phyloP scores from a whole-genome alignment of 2,797 vertebrate genomes.

The Coccyzus lansbergi region DNA sequence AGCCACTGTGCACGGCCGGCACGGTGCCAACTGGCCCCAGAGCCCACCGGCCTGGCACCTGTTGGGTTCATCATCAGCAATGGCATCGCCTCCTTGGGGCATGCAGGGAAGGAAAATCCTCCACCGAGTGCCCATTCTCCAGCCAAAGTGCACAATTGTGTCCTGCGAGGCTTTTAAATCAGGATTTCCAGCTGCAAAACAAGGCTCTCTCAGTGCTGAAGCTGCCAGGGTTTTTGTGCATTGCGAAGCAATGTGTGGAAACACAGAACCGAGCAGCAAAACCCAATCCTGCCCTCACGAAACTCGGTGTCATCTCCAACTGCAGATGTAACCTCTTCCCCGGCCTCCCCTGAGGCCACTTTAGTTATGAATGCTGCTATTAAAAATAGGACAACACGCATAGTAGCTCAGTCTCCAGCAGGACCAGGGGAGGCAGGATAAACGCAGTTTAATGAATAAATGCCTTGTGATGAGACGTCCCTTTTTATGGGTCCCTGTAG shows the following conservation, averaged over 20 bases:
- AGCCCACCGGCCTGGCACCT: conserved; percentile 76
- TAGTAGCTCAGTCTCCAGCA: not conserved
- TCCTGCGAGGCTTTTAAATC: not conserved
- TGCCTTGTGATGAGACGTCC: not conserved
- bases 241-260: not conserved
- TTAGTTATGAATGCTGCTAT: conserved; percentile 35
- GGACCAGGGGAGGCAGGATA: not conserved
- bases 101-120: not conserved
- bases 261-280: not conserved
- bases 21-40: conserved; percentile 72
- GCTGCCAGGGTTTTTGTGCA: fast-evolving
- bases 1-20: conserved; percentile 59
- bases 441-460: conserved; percentile 8
- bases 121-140: not conserved
- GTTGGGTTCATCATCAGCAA: conserved; percentile 74
- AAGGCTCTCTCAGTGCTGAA: not conserved
- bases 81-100: conserved; percentile 53
- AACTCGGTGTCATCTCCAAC: not conserved
- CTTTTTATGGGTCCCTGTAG: not conserved
- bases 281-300: not conserved
- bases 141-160: not conserved
- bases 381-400: conserved; percentile 33
- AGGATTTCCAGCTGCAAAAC: not conserved
- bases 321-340: not conserved
- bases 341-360: not conserved